Evolutionary conservation across 2,888 invertebrate species (phyloP).

Genomic region (Hirtodrosophila confusa): DNA sequence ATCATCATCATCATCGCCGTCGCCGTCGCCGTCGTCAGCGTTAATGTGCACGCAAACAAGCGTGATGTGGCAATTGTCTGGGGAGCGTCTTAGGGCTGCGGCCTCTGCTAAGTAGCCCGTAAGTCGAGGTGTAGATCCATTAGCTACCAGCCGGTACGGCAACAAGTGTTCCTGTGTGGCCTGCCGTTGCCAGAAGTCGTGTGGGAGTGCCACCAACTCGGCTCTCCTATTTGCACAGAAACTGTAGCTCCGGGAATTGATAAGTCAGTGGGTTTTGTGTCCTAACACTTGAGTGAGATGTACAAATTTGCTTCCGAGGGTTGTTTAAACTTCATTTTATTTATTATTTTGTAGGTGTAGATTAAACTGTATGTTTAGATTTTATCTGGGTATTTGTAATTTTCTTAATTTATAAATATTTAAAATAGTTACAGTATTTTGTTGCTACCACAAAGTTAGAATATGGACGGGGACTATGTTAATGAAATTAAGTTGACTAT

Average conservation of each 20-base stretch:
- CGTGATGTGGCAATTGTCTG: constrained; percentile 79
- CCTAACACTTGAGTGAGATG: constrained; percentile 52
- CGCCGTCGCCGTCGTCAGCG: constrained; percentile 54
- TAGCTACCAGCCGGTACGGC: constrained; percentile 58
- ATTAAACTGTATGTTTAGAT: too few species aligned
- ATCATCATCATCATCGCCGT: constrained; percentile 8
- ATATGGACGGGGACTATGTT: too few species aligned
- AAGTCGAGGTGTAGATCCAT: constrained; percentile 73
- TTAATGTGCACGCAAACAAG: constrained; percentile 79
- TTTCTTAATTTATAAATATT: too few species aligned
- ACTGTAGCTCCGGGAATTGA: constrained; percentile 48
- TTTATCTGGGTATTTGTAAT: too few species aligned
- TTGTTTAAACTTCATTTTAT: background rate
- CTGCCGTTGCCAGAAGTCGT: constrained; percentile 26
- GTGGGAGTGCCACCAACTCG: constrained; percentile 42
- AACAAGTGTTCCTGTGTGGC: constrained; percentile 52
- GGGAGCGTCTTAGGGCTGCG: constrained; percentile 40
- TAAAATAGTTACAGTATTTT: too few species aligned
- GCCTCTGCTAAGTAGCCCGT: constrained; percentile 58
- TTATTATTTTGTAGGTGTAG: background rate
- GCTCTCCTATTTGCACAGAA: constrained; percentile 32
- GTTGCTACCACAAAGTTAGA: too few species aligned
- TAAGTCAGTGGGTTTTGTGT: constrained; percentile 37
- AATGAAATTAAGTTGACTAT: too few species aligned
- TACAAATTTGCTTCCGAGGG: constrained; percentile 46